Evolutionary conservation across 2,888 invertebrate species (phyloP).

Genomic region (Invenusta paracnida): DNA sequence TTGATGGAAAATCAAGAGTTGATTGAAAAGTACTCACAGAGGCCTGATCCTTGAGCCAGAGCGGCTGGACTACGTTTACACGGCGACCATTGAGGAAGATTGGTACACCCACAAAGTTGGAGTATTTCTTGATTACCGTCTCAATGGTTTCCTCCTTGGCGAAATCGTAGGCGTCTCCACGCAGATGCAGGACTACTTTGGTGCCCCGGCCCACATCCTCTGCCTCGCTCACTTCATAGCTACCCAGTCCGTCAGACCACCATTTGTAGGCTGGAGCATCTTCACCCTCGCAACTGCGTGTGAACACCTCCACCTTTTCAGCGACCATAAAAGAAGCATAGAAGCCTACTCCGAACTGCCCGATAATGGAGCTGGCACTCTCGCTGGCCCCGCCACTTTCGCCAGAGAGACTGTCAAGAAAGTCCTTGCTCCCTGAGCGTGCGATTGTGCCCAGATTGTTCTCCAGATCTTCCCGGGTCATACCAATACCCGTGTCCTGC

Average conservation of each 20-base stretch:
- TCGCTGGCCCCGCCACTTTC: background rate
- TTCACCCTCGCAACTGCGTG: constrained; percentile 62
- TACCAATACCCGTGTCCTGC: constrained; percentile 73
- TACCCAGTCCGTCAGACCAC: constrained; percentile 63
- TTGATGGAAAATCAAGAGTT: too few relatives aligned
- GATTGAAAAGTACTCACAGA: constrained; percentile 25
- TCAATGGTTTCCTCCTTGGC: constrained; percentile 64
- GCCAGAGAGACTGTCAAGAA: constrained; percentile 61
- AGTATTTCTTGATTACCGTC: constrained; percentile 87
- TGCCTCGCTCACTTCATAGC: constrained; percentile 80
- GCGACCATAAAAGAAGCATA: constrained; percentile 97
- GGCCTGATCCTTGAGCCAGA: constrained; percentile 41
- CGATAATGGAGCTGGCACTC: constrained; percentile 73
- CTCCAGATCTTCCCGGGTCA: constrained; percentile 84
- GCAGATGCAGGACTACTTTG: constrained; percentile 83
- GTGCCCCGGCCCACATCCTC: constrained; percentile 81
- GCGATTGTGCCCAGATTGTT: constrained; percentile 90
- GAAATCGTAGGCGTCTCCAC: constrained; percentile 80
- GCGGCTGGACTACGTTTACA: constrained; percentile 75
- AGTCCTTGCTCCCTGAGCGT: constrained; percentile 67
- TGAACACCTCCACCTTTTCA: constrained; percentile 66
- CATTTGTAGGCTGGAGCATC: constrained; percentile 34
- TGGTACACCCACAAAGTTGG: constrained; percentile 90
- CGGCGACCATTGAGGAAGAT: constrained; percentile 82
- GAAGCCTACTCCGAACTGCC: constrained; percentile 96